phyloP scores from a whole-genome alignment of 2,888 invertebrate species.

The Andrena haemorrhoa region DNA sequence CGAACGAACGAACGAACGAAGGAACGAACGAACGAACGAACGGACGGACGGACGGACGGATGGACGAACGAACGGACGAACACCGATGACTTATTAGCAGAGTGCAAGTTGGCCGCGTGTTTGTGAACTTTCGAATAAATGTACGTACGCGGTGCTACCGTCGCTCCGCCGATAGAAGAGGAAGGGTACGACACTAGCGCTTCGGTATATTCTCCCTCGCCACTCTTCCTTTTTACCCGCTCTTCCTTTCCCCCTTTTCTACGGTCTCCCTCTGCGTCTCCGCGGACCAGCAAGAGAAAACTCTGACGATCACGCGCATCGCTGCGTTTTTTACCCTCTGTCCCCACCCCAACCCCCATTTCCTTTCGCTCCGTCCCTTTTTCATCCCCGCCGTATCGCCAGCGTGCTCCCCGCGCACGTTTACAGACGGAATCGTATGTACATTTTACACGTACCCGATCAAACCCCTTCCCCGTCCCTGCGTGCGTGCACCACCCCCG shows the following conservation, averaged over 20 bases:
- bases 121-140: conserved; percentile 73
- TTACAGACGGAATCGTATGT: conserved; percentile 30
- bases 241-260: not conserved
- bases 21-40: conserved; percentile 58
- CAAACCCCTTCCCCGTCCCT: conserved; percentile 4
- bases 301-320: conserved; percentile 62
- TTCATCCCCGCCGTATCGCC: not conserved
- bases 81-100: conserved; percentile 75
- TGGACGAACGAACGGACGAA: conserved; percentile 65
- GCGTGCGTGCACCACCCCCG: conserved; percentile 17
- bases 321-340: conserved; percentile 44
- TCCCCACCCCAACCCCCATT: conserved; percentile 10
- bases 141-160: conserved; percentile 61
- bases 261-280: conserved; percentile 10
- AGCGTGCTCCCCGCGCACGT: conserved; percentile 16
- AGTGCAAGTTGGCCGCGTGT: conserved; percentile 70
- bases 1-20: too few relatives aligned
- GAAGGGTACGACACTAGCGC: conserved; percentile 27
- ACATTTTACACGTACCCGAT: conserved; percentile 34
- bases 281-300: conserved; percentile 49
- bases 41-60: conserved; percentile 65
- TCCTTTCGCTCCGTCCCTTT: not conserved
- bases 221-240: conserved; percentile 11
- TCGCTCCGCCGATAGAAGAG: conserved; percentile 20
- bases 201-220: conserved; percentile 29